Evolutionary conservation across 2,888 invertebrate species (phyloP).

Genomic region (Synanthedon myopaeformis): DNA sequence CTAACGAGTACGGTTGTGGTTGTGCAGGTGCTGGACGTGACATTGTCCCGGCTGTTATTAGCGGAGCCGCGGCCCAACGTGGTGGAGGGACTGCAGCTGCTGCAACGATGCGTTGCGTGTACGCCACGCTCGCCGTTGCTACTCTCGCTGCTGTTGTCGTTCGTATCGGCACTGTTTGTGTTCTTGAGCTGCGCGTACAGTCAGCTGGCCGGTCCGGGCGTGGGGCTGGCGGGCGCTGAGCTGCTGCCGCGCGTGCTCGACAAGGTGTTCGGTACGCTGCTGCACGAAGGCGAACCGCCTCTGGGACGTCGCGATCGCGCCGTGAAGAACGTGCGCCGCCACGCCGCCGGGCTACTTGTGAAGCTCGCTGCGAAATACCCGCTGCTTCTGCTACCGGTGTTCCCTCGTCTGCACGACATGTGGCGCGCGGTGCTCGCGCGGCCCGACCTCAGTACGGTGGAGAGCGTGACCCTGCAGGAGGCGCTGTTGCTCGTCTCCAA

Average conservation of each 20-base stretch:
- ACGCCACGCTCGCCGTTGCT: slow-evolving; percentile 84
- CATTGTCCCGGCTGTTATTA: slow-evolving; percentile 81
- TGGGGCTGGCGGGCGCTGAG: slow-evolving; percentile 51
- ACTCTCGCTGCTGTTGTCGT: slow-evolving; percentile 86
- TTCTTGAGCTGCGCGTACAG: slow-evolving; percentile 90
- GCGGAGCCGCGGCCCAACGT: slow-evolving; percentile 80
- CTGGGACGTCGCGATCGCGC: slow-evolving; percentile 77
- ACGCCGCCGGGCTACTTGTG: slow-evolving; percentile 90
- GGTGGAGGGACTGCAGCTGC: slow-evolving; percentile 78
- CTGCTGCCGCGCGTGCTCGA: slow-evolving; percentile 84
- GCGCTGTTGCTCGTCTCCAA: slow-evolving; percentile 86
- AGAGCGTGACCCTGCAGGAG: slow-evolving; percentile 84
- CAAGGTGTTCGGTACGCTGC: slow-evolving; percentile 88
- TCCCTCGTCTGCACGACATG: slow-evolving; percentile 84
- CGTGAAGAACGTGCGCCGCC: slow-evolving; percentile 87
- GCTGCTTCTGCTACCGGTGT: slow-evolving; percentile 84
- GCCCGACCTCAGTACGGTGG: slow-evolving; percentile 81
- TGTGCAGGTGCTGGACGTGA: slow-evolving; percentile 79
- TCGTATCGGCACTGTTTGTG: slow-evolving; percentile 91
- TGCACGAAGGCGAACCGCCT: slow-evolving; percentile 74
- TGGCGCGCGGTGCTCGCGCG: slow-evolving; percentile 79
- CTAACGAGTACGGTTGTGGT: neutral
- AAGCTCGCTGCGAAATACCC: slow-evolving; percentile 92
- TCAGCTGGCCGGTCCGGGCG: slow-evolving; percentile 73
- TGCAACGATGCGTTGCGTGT: slow-evolving; percentile 82